phyloP scores from a whole-genome alignment of 2,888 invertebrate genomes.

The Brachyopa scutellaris region DNA sequence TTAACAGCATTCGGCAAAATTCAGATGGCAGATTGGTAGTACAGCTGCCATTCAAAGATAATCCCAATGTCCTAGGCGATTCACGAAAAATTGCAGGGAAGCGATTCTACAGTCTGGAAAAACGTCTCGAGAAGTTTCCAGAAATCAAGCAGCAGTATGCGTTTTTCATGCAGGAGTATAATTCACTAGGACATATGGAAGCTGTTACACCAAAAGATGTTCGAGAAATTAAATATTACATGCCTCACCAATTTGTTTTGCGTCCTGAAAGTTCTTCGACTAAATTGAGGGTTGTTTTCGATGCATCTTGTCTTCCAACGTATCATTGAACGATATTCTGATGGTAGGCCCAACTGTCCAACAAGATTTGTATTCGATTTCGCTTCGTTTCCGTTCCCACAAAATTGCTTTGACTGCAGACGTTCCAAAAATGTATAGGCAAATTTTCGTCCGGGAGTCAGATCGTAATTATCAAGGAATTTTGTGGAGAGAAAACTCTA shows the following conservation, averaged over 20 bases:
- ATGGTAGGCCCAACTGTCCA: constrained; percentile 33
- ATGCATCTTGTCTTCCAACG: constrained; percentile 10
- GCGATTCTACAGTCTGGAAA: constrained; percentile 19
- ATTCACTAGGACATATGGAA: constrained; percentile 21
- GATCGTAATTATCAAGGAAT: neutral
- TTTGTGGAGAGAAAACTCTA: neutral
- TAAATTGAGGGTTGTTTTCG: constrained; percentile 13
- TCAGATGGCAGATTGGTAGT: constrained; percentile 15
- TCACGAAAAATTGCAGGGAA: constrained; percentile 30
- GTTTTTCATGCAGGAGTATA: constrained; percentile 31
- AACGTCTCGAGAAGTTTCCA: constrained; percentile 11
- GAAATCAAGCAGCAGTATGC: constrained; percentile 12
- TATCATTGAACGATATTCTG: constrained; percentile 30
- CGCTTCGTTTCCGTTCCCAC: constrained; percentile 21
- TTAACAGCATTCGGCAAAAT: neutral
- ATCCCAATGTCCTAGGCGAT: constrained; percentile 35
- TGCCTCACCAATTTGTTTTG: constrained; percentile 34
- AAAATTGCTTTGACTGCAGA: constrained; percentile 26
- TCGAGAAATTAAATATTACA: constrained; percentile 1
- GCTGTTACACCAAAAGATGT: constrained; percentile 17
- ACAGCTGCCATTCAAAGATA: constrained; percentile 35
- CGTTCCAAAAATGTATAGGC: constrained; percentile 26
- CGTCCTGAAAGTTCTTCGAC: constrained; percentile 25
- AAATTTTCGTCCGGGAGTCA: neutral
- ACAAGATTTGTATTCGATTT: constrained; percentile 25